phyloP scores from a whole-genome alignment of 2,113 vertebrate genomes.

The Reinhardtius hippoglossoides region DNA sequence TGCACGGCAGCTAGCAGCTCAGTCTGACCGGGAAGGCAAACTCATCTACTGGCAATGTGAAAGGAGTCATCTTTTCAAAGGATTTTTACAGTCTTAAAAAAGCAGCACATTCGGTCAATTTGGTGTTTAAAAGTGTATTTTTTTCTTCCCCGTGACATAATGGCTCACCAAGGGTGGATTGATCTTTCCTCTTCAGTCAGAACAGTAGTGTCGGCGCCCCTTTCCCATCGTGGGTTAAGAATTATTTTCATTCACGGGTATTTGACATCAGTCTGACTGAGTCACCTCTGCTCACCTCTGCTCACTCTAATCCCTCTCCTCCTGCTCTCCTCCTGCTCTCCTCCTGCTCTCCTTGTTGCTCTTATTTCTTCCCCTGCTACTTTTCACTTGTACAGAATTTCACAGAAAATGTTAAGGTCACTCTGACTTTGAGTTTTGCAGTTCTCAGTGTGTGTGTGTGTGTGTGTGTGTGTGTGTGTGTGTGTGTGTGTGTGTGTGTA shows the following conservation, averaged over 20 bases:
- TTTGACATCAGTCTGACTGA: conserved; percentile 8
- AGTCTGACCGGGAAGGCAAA: no score
- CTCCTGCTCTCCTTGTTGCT: not conserved
- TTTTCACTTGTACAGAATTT: conserved; percentile 15
- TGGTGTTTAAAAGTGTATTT: not conserved
- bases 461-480: not conserved
- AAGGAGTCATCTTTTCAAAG: no score
- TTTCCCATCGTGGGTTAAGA: conserved; percentile 6
- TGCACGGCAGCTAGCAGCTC: no score
- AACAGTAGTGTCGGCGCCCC: not conserved
- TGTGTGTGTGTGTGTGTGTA: not conserved
- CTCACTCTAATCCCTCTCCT: conserved; percentile 27
- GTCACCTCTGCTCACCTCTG: conserved; percentile 28
- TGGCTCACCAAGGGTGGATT: not conserved
- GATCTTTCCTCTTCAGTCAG: conserved; percentile 27
- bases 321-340: not conserved
- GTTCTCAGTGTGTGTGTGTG: not conserved
- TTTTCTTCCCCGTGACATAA: not conserved
- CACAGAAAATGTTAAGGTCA: not conserved
- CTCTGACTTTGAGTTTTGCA: conserved; percentile 34
- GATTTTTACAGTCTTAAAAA: no score
- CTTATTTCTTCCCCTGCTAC: conserved; percentile 9
- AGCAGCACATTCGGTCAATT: no score
- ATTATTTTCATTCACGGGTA: conserved; percentile 17
- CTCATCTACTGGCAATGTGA: no score